Evolutionary conservation across 2,888 invertebrate genomes (phyloP).

Genomic region (Myopa testacea): DNA sequence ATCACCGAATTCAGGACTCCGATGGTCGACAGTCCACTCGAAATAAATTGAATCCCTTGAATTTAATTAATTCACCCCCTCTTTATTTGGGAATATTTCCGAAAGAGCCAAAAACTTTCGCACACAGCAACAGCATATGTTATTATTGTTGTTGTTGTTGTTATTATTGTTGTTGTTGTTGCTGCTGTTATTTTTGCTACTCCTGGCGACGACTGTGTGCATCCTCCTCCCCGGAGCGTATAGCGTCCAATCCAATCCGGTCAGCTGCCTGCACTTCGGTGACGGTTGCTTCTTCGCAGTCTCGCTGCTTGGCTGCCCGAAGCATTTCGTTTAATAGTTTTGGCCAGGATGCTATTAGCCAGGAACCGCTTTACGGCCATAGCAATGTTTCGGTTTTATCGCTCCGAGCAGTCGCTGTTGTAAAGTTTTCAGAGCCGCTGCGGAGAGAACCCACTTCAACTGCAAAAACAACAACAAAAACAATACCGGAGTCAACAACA

Average conservation of each 20-base stretch:
- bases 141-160: background rate
- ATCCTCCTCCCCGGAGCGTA: no score
- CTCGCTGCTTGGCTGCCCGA: background rate
- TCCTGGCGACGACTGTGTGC: no score
- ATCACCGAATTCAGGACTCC: no score
- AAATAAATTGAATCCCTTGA: background rate
- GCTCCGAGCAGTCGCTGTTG: background rate
- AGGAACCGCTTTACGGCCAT: conserved; percentile 20
- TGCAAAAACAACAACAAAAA: background rate
- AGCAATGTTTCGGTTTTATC: conserved; percentile 24
- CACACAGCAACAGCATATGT: background rate
- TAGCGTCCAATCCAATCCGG: no score
- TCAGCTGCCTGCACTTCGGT: background rate
- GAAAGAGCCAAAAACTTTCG: background rate
- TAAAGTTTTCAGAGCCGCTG: background rate
- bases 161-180: background rate
- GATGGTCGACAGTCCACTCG: background rate
- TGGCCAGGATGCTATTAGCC: conserved; percentile 33
- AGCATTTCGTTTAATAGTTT: conserved; percentile 26
- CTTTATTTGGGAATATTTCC: background rate
- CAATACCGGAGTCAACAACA: background rate
- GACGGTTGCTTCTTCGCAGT: background rate
- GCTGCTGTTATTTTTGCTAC: no score
- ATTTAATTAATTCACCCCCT: background rate
- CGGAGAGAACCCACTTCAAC: background rate